Percentiles rank a stretch among this genome's conserved stretches.
Conservation (phyloP, 2,888 invertebrate genomes). For the Stegana nigrithorax region DNA sequence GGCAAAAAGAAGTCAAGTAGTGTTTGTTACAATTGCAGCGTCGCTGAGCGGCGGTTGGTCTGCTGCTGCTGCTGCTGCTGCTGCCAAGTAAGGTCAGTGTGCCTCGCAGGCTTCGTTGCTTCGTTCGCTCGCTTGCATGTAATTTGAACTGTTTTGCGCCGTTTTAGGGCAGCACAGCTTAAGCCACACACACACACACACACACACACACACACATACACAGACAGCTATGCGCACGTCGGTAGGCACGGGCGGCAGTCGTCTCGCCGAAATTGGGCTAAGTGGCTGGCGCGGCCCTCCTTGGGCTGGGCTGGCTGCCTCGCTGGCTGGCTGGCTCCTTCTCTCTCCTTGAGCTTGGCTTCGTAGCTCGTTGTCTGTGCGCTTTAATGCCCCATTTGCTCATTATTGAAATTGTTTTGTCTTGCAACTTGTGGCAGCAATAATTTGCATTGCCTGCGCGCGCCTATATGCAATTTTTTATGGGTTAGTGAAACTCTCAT, state of each 20-base stretch:
- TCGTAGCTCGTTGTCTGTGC: background rate
- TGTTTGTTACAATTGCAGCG: too few species aligned
- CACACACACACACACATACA: conserved; percentile 3
- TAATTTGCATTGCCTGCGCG: background rate
- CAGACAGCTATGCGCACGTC: background rate
- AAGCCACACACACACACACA: conserved; percentile 3
- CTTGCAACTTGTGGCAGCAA: background rate
- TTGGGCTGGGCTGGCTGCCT: conserved; percentile 3
- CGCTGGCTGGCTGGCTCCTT: background rate
- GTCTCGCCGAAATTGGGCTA: conserved; percentile 16
- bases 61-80: too few species aligned
- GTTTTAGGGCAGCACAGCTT: conserved; percentile 11
- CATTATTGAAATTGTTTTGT: conserved; percentile 15
- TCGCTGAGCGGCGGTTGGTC: too few species aligned
- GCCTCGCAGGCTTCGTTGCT: too few species aligned
- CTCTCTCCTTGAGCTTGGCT: background rate
- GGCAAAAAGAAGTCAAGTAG: too few species aligned
- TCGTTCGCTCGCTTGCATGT: too few species aligned
- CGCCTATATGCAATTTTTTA: background rate
- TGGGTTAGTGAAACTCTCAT: background rate
- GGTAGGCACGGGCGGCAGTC: too few species aligned
- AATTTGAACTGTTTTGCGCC: conserved; percentile 11
- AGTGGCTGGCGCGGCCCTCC: conserved; percentile 10
- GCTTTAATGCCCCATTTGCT: background rate
- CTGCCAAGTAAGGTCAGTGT: too few species aligned